Evolutionary conservation across 1,140 invertebrate genomes (phyloP), one percentile per base, ranked within the genome.

Genomic region (Sesamia nonagrioides): DNA sequence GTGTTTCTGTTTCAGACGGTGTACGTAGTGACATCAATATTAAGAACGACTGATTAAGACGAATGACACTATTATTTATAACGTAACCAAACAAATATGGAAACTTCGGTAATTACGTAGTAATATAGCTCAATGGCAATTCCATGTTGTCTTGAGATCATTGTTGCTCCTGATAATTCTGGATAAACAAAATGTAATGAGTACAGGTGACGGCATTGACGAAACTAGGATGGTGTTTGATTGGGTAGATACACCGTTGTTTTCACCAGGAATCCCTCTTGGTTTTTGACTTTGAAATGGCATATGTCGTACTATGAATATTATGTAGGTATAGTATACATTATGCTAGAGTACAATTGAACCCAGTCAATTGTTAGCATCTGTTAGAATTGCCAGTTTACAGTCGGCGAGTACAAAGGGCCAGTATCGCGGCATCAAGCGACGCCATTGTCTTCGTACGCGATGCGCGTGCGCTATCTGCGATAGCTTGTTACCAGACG

Each of bases 401-500:
- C 58, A 66, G 74, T 77, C 74, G 74, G 74, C 74, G 60, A 54
- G 27, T 42, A 77, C 74, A 77, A 77, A 77, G 74, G 61, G 60
- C 21, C 1, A 54, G 48, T 66, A 77, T 77, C 74, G 45, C 69
- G 58, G 75, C 82, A 80, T 80, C 80, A 56, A 61, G 73, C 69
- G 50, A 69, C 61, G 66, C 79, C 77, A 82, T 86, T 84, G 81
- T 81, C 74, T 80, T 56, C 42, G 68, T 27, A 27, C 42, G 61
- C 37, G 58, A 17, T 61, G 78, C 81, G 74, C 89, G 89, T 92
- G 91, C 85, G 82, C 83, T 89, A 92, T 92, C 91, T 84, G 73
- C 81, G 79, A 84, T 79, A 75, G 78, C 84, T 86, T 79, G 83
- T 83, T 78, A 60, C 78, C 54, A 37, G 75, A 78, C 76, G 68